Percentiles rank a stretch among this genome's conserved stretches.
phyloP scores from a whole-genome alignment of 2,113 vertebrate species.

The Lichenostomus cassidix region DNA sequence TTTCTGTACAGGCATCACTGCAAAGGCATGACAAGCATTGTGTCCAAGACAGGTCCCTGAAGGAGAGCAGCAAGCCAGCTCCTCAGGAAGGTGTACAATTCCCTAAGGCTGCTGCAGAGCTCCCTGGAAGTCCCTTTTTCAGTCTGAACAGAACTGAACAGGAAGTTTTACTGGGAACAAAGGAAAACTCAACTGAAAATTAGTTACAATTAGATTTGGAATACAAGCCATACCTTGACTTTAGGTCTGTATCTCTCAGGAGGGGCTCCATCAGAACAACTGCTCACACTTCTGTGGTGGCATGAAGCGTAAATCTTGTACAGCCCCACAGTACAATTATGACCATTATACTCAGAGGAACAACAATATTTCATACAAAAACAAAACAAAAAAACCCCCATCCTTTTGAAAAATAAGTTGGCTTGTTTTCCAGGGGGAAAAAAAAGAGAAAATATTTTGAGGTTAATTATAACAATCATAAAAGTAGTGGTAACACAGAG shows the following conservation, averaged over 20 bases:
- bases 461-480: not conserved
- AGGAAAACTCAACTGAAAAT: not conserved
- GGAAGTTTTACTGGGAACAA: not conserved
- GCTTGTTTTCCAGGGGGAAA: fast-evolving
- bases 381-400: not conserved
- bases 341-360: not conserved
- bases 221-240: not conserved
- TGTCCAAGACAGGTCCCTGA: not conserved
- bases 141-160: not conserved
- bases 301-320: not conserved
- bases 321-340: not conserved
- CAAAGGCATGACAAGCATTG: not conserved
- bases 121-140: not conserved
- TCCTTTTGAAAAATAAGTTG: not conserved
- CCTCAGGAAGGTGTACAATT: not conserved
- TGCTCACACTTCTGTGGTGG: fast-evolving
- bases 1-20: fast-evolving
- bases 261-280: not conserved
- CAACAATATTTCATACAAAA: not conserved
- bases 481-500: not conserved
- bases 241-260: not conserved
- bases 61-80: not conserved
- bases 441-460: not conserved
- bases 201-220: not conserved
- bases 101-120: not conserved